Evolutionary conservation across 1,140 invertebrate species (phyloP), one percentile per base, ranked within the genome.

Genomic region (Spodoptera frugiperda): DNA sequence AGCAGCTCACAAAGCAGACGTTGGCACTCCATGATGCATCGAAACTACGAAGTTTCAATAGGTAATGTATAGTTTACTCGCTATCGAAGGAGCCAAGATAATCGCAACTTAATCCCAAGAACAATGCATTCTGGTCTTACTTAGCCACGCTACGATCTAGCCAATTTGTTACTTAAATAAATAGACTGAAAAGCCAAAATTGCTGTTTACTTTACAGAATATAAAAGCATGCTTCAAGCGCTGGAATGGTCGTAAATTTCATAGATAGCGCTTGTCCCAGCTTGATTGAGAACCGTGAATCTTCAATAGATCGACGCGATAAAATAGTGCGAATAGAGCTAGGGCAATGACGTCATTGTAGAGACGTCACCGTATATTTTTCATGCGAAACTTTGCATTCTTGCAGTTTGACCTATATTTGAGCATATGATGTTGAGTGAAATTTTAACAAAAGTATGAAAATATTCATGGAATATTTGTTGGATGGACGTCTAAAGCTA

Each of bases 231-330:
- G 19, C 19, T 48, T 49, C 44, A 25, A 68, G 8, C 48, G 65
- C 33, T 30, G 19, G 33, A 68, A 53, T 15, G 49, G 48, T 51
- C 65, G 49, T 68, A 68, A 68, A 68, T 51, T 53, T 51, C 65
- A 53, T 46, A 3, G 65, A 68, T 53, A 68, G 65, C 48, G 48
- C 21, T 33, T 68, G 65, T 33, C 48, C 14, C 21, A 33, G 48
- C 48, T 68, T 68, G 65, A 68, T 68, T 68, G 65, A 68, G 48
- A 46, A 68, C 14, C 65, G 46, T 53, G 65, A 33, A 68, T 68
- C 65, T 68, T 33, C 65, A 68, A 68, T 68, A 68, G 65, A 68
- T 68, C 33, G 65, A 68, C n/a, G 65, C 49, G 65, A 53, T 68
- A 68, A 68, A 68, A 68, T 68, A 68, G 65, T 68, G 65, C 48